A percentile compares a stretch with the other conserved stretches of the same genome.
Conservation (phyloP, 2,888 invertebrate genomes). For the Oasisia sp. region DNA sequence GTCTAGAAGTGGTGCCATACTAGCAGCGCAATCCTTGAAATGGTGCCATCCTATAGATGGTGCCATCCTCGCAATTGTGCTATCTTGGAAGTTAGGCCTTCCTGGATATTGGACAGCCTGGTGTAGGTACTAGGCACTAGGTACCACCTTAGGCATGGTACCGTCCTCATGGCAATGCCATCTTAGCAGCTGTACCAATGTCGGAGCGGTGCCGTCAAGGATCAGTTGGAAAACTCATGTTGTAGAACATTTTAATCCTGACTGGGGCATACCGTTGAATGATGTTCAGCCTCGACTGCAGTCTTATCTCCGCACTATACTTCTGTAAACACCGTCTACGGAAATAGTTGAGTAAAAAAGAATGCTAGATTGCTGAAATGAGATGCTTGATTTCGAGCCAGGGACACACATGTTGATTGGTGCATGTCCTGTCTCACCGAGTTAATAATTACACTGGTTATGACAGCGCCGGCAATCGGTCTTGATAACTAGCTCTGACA, state of each 20-base stretch:
- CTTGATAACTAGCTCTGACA: not conserved
- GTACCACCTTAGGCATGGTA: no score
- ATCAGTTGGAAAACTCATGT: no score
- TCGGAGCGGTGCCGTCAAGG: no score
- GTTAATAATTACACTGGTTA: not conserved
- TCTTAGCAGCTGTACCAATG: no score
- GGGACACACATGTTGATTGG: not conserved
- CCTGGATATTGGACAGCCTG: no score
- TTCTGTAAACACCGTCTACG: not conserved
- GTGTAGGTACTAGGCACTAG: no score
- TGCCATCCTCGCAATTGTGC: no score
- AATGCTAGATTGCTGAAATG: not conserved
- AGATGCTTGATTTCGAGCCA: not conserved
- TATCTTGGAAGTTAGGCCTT: no score
- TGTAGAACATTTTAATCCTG: not conserved
- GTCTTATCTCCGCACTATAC: not conserved
- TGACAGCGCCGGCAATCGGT: not conserved
- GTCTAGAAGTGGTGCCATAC: no score
- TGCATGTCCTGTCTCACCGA: not conserved
- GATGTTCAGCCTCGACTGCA: not conserved
- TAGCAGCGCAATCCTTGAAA: no score
- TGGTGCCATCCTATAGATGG: no score
- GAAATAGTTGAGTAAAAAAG: not conserved
- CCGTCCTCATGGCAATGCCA: no score
- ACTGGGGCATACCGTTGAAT: not conserved